Evolutionary conservation across 2,888 invertebrate genomes (phyloP), one percentile per base, ranked within the genome.

Genomic region (Glaucopsyche alexis): DNA sequence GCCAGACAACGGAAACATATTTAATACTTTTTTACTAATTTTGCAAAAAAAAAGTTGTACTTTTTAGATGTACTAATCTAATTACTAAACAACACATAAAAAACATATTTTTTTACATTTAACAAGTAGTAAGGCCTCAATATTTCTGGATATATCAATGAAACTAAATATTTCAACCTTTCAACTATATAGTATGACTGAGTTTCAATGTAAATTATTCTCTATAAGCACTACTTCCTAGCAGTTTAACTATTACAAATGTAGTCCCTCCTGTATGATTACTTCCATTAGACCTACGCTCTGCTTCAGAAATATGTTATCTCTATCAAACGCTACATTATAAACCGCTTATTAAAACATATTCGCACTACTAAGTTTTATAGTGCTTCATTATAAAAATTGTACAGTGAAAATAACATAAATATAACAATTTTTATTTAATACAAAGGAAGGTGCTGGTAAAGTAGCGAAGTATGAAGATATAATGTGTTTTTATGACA

Each of bases 321-420:
- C 29, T 60, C 2, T 38, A 60, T 60, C 29, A 13, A 55, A 55
- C 19, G 60, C 29, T 29, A 14, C 60, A n/a, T 60, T 60, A 14
- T 11, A 60, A 29, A 29, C 60, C 60, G 19, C 60, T 60, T 60
- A 60, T 60, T 60, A 60, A 60, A 60, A 29, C 19, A 60, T 60
- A 29, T 60, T 29, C 60, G 60, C 29, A 60, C 60, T 60, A 60
- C 13, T 60, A 60, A 60, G 13, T 60, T 60, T 60, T 60, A 60
- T 29, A 29, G 29, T 60, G n/a, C n/a, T 50, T 38, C 6, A 60
- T 47, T 47, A 47, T 42, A 6, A 47, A 47, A 4, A 9, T 60
- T 14, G 13, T 29, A 60, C 60, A 60, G 60, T 60, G 29, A 60
- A 60, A 60, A 38, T 38, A 29, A 60, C 60, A 60, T 16, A 6